Conservation (phyloP, 2,888 invertebrate species). For the Diaperis boleti region DNA sequence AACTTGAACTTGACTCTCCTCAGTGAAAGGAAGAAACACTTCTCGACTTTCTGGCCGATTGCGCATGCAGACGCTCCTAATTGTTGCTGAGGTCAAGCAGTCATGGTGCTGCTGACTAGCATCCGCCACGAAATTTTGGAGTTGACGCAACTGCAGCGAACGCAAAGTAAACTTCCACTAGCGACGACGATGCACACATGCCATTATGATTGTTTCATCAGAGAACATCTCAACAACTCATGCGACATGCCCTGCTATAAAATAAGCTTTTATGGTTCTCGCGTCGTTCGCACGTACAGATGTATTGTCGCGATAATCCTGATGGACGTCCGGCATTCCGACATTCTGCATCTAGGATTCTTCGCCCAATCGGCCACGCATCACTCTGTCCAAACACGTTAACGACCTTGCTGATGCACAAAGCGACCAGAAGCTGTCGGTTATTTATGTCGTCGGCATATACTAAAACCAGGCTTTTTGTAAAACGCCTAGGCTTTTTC, state of each 20-base stretch:
- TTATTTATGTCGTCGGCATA: too few species aligned
- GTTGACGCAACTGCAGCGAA: too few species aligned
- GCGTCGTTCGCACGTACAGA: constrained; percentile 40
- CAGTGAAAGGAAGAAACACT: constrained; percentile 28
- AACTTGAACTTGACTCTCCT: constrained; percentile 36
- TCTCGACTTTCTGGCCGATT: constrained; percentile 12
- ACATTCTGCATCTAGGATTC: constrained; percentile 24
- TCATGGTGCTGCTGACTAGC: too few species aligned
- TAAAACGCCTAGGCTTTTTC: too few species aligned
- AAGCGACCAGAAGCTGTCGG: constrained; percentile 26
- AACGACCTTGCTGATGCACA: constrained; percentile 20
- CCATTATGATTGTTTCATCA: constrained; percentile 22
- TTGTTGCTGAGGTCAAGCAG: too few species aligned
- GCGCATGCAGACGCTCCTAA: constrained; percentile 25
- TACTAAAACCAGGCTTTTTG: too few species aligned
- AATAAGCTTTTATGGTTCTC: constrained; percentile 40
- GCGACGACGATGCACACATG: constrained; percentile 1
- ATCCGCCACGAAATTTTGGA: too few species aligned
- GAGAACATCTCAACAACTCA: constrained; percentile 34
- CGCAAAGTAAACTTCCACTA: constrained; percentile 10
- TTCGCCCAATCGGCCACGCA: neutral
- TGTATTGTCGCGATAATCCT: constrained; percentile 38
- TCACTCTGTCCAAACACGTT: constrained; percentile 1
- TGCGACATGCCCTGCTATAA: constrained; percentile 32
- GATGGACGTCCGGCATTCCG: constrained; percentile 37